These are phyloP conservation scores for Chrysochloris asiatica DNA, from an alignment of 2,113 vertebrate species.

Conservation along the genomic window DNA sequence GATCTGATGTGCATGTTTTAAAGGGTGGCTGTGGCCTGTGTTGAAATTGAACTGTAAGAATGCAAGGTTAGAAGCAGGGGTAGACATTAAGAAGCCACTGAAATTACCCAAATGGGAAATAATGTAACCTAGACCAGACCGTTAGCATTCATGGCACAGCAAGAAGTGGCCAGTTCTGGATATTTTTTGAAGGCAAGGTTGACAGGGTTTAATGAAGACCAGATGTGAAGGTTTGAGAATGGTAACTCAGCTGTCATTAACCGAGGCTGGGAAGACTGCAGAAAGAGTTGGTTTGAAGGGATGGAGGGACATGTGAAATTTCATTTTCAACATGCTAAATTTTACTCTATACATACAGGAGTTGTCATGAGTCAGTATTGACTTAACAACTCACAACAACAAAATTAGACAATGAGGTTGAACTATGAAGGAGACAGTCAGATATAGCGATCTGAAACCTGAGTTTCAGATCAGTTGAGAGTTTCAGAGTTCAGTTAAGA, in stretches of 20 bases:
- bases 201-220: not conserved
- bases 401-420: not conserved
- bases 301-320: not conserved
- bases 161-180: not conserved
- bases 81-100: not conserved
- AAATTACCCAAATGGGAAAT: not conserved
- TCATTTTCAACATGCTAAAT: not conserved
- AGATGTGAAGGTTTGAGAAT: not conserved
- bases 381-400: not conserved
- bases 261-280: not conserved
- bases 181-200: not conserved
- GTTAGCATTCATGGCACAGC: too few species aligned
- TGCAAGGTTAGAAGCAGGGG: not conserved
- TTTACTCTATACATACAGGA: not conserved
- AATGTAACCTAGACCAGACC: not conserved
- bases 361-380: not conserved
- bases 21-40: too few species aligned
- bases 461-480: too few species aligned
- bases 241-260: not conserved
- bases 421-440: not conserved
- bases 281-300: not conserved
- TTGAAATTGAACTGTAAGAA: too few species aligned
- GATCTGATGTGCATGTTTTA: not conserved
- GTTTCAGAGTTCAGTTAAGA: too few species aligned
- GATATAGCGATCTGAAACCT: too few species aligned